Conservation (phyloP, 2,888 invertebrate genomes). For the Eupeodes latifasciatus region DNA sequence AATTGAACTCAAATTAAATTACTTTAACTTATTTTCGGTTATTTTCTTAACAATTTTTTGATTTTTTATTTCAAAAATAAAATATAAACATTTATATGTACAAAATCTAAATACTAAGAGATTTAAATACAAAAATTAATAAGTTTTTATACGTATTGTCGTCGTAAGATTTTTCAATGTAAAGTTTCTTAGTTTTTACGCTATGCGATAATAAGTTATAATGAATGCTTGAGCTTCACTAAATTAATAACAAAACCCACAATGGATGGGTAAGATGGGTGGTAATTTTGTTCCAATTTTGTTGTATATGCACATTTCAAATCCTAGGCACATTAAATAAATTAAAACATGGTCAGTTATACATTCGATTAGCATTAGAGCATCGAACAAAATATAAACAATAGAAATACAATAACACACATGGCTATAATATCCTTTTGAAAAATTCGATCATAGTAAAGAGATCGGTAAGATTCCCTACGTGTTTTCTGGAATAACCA, state of each 20-base stretch:
- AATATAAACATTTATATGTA: slow-evolving; percentile 11
- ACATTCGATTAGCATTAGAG: slow-evolving; percentile 82
- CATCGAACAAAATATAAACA: slow-evolving; percentile 83
- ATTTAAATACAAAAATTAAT: slow-evolving; percentile 51
- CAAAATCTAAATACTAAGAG: slow-evolving; percentile 12
- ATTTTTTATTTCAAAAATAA: slow-evolving; percentile 26
- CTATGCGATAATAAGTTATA: slow-evolving; percentile 16
- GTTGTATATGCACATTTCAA: neutral
- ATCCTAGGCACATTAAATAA: slow-evolving; percentile 8
- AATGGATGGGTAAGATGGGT: neutral
- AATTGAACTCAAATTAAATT: too few relatives aligned
- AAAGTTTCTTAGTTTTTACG: slow-evolving; percentile 13
- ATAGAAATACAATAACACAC: slow-evolving; percentile 82
- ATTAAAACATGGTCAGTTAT: neutral
- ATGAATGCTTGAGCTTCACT: neutral
- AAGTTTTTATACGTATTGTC: slow-evolving; percentile 75
- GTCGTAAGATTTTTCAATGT: neutral
- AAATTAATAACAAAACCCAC: neutral
- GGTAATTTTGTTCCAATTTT: neutral
- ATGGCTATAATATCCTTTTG: slow-evolving; percentile 83
- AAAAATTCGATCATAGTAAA: slow-evolving; percentile 83
- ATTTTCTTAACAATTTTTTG: neutral
- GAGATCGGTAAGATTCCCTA: slow-evolving; percentile 82
- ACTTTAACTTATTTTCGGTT: neutral
- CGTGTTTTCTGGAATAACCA: slow-evolving; percentile 84